Percentiles rank a stretch among this genome's conserved stretches.
phyloP scores from a whole-genome alignment of 2,888 invertebrate species.

The Drosophila cyrtoloma region DNA sequence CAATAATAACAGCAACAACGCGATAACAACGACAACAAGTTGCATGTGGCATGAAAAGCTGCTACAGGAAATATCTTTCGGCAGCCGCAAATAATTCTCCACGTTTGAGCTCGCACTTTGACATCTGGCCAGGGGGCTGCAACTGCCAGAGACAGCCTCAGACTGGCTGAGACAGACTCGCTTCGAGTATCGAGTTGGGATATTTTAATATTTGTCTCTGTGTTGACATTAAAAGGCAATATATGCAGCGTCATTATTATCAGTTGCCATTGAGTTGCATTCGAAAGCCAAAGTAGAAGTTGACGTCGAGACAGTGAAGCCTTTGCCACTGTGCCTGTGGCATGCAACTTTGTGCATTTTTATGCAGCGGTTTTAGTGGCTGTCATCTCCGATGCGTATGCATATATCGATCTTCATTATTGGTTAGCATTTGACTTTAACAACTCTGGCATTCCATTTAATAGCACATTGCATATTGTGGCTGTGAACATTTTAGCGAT shows the following conservation, averaged over 20 bases:
- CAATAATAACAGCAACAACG: constrained; percentile 5
- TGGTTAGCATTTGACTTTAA: constrained; percentile 45
- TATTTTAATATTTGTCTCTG: constrained; percentile 78
- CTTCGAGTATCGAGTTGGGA: constrained; percentile 32
- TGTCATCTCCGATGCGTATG: constrained; percentile 34
- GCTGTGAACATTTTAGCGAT: background rate
- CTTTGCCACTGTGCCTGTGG: constrained; percentile 21
- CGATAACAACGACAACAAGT: constrained; percentile 41
- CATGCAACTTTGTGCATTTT: constrained; percentile 63
- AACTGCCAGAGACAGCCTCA: constrained; percentile 5
- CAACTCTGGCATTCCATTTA: constrained; percentile 53
- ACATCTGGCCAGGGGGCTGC: constrained; percentile 59
- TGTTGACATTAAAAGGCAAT: constrained; percentile 81
- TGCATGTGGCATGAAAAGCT: constrained; percentile 76
- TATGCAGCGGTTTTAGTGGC: constrained; percentile 58
- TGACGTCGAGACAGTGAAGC: constrained; percentile 8
- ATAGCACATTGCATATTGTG: constrained; percentile 39
- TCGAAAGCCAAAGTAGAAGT: constrained; percentile 23
- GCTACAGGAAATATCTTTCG: constrained; percentile 79
- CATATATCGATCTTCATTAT: constrained; percentile 44
- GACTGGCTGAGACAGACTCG: background rate
- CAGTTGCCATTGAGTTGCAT: constrained; percentile 41
- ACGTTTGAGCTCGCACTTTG: constrained; percentile 79
- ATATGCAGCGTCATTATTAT: constrained; percentile 79
- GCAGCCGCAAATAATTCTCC: constrained; percentile 78